phyloP scores from a whole-genome alignment of 2,888 invertebrate genomes.

The Acanthosepion pharaonis region DNA sequence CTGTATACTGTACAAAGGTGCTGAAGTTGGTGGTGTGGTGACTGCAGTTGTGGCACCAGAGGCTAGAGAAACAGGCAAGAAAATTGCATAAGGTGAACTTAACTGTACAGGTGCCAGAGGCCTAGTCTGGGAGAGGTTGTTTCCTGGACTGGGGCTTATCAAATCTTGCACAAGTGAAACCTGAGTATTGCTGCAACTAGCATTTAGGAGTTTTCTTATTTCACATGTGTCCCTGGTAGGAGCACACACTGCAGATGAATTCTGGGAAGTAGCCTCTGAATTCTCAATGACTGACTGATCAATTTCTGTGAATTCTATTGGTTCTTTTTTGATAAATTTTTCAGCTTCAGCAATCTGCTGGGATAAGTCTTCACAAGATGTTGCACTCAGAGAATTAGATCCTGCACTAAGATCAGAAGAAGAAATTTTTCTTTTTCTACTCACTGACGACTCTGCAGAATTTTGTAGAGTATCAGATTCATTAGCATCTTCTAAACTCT shows the following conservation, averaged over 20 bases:
- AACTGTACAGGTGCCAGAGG: neutral
- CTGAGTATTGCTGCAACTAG: constrained; percentile 8
- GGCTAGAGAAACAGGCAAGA: constrained; percentile 41
- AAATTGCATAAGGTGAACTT: constrained; percentile 41
- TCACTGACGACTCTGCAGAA: neutral
- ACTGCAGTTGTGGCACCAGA: constrained; percentile 8
- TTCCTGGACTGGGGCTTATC: neutral
- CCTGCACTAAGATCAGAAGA: neutral
- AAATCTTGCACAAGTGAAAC: neutral
- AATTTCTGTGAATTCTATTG: neutral
- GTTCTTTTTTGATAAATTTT: constrained; percentile 43
- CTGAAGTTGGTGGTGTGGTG: neutral
- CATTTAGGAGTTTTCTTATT: constrained; percentile 39
- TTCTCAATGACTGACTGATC: constrained; percentile 14
- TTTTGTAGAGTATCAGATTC: neutral
- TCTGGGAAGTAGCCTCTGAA: constrained; percentile 53
- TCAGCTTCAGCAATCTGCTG: constrained; percentile 40
- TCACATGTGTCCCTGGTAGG: neutral
- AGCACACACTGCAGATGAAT: neutral
- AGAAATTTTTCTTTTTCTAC: neutral
- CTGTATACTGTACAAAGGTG: constrained; percentile 37
- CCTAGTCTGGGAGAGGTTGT: neutral
- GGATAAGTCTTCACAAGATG: neutral
- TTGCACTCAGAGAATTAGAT: neutral
- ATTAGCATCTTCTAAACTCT: neutral